Conservation (phyloP, 2,888 invertebrate species). For the Pollenia labialis region DNA sequence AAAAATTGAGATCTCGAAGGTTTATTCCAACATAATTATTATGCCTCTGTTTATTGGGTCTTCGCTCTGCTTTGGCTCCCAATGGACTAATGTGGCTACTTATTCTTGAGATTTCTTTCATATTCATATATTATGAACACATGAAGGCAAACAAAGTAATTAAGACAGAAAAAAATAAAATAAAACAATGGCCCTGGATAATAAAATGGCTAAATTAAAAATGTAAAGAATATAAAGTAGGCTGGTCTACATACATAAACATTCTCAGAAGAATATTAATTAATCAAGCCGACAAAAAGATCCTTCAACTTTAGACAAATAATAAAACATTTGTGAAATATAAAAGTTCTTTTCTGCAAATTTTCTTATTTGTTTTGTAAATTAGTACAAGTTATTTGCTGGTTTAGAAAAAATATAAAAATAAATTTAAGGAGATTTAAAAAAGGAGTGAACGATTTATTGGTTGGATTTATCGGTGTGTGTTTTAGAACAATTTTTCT, state of each 20-base stretch:
- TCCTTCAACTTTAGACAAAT: constrained; percentile 41
- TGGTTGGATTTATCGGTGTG: too few relatives aligned
- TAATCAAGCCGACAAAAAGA: constrained; percentile 42
- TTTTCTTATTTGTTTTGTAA: neutral
- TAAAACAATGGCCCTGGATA: constrained; percentile 58
- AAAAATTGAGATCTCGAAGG: too few relatives aligned
- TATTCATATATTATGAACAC: constrained; percentile 60
- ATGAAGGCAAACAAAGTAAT: constrained; percentile 71
- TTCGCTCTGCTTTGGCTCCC: neutral
- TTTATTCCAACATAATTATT: too few relatives aligned
- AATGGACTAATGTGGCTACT: constrained; percentile 70
- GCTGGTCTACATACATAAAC: constrained; percentile 33
- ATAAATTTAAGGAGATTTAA: too few relatives aligned
- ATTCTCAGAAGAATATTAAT: constrained; percentile 56
- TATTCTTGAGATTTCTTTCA: constrained; percentile 71
- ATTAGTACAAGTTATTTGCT: neutral
- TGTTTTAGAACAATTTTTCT: too few relatives aligned
- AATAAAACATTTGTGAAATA: neutral
- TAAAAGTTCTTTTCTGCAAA: neutral
- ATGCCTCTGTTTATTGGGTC: too few relatives aligned
- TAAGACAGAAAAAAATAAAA: constrained; percentile 54
- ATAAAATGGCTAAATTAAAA: constrained; percentile 66
- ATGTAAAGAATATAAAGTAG: constrained; percentile 59
- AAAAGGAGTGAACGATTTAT: too few relatives aligned
- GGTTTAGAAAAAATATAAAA: too few relatives aligned